phyloP scores from a whole-genome alignment of 2,797 vertebrate species.

The Alexandromys oeconomus region DNA sequence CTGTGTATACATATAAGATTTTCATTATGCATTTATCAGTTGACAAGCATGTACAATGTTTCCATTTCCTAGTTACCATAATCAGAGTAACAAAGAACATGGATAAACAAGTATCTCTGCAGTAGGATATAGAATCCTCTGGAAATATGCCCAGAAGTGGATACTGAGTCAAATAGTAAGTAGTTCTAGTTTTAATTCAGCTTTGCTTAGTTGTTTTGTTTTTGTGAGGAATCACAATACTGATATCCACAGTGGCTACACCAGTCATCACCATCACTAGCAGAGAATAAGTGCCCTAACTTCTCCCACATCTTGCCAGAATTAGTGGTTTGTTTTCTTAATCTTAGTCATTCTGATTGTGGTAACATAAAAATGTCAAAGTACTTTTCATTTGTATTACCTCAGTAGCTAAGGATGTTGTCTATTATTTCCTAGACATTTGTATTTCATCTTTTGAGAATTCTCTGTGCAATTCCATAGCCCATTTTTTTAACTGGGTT shows the following conservation, averaged over 20 bases:
- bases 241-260: too few relatives aligned
- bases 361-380: neutral
- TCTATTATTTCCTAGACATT: neutral
- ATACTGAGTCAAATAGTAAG: neutral
- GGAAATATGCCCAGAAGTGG: neutral
- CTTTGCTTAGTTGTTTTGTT: neutral
- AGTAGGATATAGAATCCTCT: neutral
- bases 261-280: neutral
- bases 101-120: neutral
- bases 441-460: neutral
- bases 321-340: neutral
- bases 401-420: neutral
- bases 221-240: neutral
- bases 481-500: neutral
- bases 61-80: neutral
- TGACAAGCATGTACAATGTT: neutral
- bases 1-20: neutral
- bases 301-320: neutral
- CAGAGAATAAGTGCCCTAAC: too few relatives aligned
- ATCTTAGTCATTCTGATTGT: neutral
- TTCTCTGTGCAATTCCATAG: neutral
- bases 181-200: neutral
- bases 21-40: neutral
- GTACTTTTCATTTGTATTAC: neutral
- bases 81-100: neutral